Base-by-base conservation (phyloP, 2,888 invertebrate species). In the Lasioglossum pauxillum region DNA sequence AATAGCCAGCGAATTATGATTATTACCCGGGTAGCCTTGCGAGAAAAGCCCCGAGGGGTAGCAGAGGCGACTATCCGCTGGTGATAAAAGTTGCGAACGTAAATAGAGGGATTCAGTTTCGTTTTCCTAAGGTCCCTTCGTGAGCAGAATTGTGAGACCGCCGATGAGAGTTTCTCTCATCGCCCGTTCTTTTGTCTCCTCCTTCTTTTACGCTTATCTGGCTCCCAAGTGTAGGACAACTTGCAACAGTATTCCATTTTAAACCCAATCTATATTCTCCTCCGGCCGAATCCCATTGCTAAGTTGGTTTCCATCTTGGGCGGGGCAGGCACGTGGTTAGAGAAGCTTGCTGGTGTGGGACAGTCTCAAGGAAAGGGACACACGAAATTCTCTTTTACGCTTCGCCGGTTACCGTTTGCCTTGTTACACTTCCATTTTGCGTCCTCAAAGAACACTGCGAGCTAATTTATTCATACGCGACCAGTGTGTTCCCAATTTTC, bases 1-100 rank as follows among this genome's bases (percentile, higher is more conserved):
- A 93, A 93, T 93, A 93, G 92, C 90, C 84, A 87, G 90, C 90
- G 91, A 93, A 93, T 93, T 93, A 93, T 93, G 93, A 93, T 93
- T 93, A 93, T 93, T 93, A 91, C 92, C 88, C 84, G 82, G 77
- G 82, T 87, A 78, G 79, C 89, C 92, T 91, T 89, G 86, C 84
- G 86, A 84, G 88, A 82, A 89, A 89, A 83, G 57, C n/a, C 83
- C 69, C 67, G 73, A n/a, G 78, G 78, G 74, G 81, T 84, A 46
- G 86, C 64, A 78, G 64, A 57, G 57, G 10, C 35, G 75, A 75
- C 90, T 91, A 89, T 88, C 88, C 85, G 86, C 12, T 84, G 86
- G 90, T 93, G 93, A 93, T 93, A 93, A 93, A 93, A 93, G 91
- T 92, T 91, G 91, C 91, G 87, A 88, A 90, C 92, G 91, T 92